Evolutionary conservation across 2,888 invertebrate genomes (phyloP), one percentile per base, ranked within the genome.

Genomic region (Platynereis dumerilii): DNA sequence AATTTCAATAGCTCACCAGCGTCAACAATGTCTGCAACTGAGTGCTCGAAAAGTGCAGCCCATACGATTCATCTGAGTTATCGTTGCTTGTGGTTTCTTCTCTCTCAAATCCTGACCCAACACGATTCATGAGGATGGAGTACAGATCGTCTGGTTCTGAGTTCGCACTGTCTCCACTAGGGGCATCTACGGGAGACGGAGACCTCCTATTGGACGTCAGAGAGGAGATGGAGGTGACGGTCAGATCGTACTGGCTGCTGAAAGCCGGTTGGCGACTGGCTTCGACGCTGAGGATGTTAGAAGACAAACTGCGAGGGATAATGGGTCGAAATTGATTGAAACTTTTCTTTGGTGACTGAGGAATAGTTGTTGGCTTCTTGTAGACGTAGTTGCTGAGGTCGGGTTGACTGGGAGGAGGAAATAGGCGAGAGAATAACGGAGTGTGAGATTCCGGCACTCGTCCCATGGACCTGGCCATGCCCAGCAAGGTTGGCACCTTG

Each of bases 381-480:
- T 22, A 15, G n/a, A 27, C 52, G 24, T 22, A 20, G 15, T 3
- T 22, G n/a, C 42, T 44, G 10, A 45, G 56, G 5, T n/a, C 29
- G 2, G 57, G 56, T 12, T 55, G 74, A 5, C 66, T 42, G 64
- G 28, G 68, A 61, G 90, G 88, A 0, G 95, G 95, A 82, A 93
- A 96, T 52, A 96, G 86, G 39, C 92, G 88, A 75, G 92, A 91
- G 1, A 96, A 88, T 53, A 97, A 86, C 0, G 96, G 91, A 0
- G 71, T 69, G 5, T 89, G 87, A 1, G 90, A 89, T 12, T 39
- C 54, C 0, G 92, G 89, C 81, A 92, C 81, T 92, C 98, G 88
- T 0, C 97, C 97, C 89, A 98, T 91, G 0, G 98, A 93, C 57
- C 98, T 86, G 0, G 92, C 90, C 68, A 96, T 83, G 0, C 98